phyloP scores from a whole-genome alignment of 2,888 invertebrate genomes.

The Ecliptopera silaceata region DNA sequence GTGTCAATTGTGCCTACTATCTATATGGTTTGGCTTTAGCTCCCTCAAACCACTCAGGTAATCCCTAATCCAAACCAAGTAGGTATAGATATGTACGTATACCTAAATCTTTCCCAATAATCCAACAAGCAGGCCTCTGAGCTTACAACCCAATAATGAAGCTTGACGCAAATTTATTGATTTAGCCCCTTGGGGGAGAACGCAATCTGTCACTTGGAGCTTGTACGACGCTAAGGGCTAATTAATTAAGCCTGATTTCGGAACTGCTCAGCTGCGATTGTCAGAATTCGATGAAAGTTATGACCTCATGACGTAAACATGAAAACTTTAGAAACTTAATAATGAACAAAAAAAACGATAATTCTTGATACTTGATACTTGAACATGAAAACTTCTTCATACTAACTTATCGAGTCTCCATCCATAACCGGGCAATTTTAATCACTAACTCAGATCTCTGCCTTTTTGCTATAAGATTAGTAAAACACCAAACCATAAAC shows the following conservation, averaged over 20 bases:
- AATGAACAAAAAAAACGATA: too few species aligned
- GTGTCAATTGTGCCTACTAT: too few species aligned
- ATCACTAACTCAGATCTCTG: too few species aligned
- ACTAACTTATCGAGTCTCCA: too few species aligned
- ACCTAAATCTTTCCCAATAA: constrained; percentile 9
- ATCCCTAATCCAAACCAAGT: constrained; percentile 6
- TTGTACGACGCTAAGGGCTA: constrained; percentile 26
- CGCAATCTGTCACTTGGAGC: constrained; percentile 32
- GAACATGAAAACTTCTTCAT: too few species aligned
- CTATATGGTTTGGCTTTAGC: too few species aligned
- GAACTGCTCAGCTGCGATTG: constrained; percentile 15
- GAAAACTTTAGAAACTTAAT: neutral
- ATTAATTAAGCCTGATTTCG: constrained; percentile 29
- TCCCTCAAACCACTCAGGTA: neutral
- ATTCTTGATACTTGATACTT: too few species aligned
- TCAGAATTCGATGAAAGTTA: constrained; percentile 17
- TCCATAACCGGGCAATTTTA: too few species aligned
- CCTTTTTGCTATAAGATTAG: too few species aligned
- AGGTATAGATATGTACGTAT: neutral
- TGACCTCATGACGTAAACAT: neutral
- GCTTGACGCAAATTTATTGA: constrained; percentile 31
- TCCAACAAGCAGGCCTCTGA: constrained; percentile 16
- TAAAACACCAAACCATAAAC: too few species aligned
- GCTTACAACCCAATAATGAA: constrained; percentile 26
- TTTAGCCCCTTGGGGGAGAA: constrained; percentile 21